Conservation (phyloP, 2,797 vertebrate species). For the Danio albolineatus region DNA sequence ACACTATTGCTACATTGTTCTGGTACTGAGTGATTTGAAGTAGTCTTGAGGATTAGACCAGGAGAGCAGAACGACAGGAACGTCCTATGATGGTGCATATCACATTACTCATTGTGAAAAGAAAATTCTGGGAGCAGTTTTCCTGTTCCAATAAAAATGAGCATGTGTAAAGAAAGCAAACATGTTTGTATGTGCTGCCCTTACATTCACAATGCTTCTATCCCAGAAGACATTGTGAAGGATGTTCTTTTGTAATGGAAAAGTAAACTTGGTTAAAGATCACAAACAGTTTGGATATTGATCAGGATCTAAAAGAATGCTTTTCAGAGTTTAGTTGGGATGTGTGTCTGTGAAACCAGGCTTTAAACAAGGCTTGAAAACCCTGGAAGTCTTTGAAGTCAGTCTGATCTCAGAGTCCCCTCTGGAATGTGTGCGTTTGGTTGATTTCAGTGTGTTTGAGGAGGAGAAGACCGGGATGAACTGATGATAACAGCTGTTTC, state of each 20-base stretch:
- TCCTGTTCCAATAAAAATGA: not conserved
- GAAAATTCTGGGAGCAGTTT: not conserved
- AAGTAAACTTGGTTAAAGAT: not conserved
- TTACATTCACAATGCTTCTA: not conserved
- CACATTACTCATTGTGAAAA: conserved; percentile 6
- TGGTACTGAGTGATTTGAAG: conserved; percentile 13
- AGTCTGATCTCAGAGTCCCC: not conserved
- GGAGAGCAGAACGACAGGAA: conserved; percentile 10
- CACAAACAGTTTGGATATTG: not conserved
- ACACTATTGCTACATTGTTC: conserved; percentile 30
- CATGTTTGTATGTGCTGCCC: not conserved
- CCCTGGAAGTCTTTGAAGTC: not conserved
- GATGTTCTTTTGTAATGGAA: conserved; percentile 4
- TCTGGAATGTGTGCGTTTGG: not conserved
- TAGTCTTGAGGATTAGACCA: conserved; percentile 6
- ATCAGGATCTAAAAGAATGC: not conserved
- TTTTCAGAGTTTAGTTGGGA: not conserved
- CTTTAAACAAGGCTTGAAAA: not conserved
- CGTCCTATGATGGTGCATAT: conserved; percentile 1
- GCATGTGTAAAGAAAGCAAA: not conserved
- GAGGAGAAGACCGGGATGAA: not conserved
- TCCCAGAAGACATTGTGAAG: not conserved
- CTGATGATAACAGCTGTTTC: not conserved
- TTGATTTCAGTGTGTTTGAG: not conserved
- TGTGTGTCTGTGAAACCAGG: not conserved